phyloP scores from a whole-genome alignment of 2,113 vertebrate genomes.

The Jaculus jaculus region DNA sequence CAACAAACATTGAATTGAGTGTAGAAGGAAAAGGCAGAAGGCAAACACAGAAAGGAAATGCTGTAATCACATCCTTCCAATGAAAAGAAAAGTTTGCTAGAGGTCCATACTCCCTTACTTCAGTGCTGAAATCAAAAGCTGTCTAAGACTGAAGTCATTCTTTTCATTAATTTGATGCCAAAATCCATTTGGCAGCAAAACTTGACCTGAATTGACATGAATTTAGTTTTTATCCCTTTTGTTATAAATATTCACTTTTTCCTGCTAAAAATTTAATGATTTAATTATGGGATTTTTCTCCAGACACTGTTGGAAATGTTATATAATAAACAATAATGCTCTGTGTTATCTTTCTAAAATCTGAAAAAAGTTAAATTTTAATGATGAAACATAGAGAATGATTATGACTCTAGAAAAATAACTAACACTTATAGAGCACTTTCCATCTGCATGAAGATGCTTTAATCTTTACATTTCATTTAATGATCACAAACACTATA shows the following conservation, averaged over 20 bases:
- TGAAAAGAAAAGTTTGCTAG: background rate
- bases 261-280: slow-evolving; percentile 59
- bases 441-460: background rate
- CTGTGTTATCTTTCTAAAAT: slow-evolving; percentile 36
- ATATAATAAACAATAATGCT: slow-evolving; percentile 52
- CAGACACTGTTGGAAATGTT: slow-evolving; percentile 29
- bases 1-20: background rate
- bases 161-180: slow-evolving; percentile 48
- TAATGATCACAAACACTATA: slow-evolving; percentile 21
- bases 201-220: slow-evolving; percentile 55
- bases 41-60: slow-evolving; percentile 5
- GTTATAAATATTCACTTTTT: slow-evolving; percentile 56
- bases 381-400: slow-evolving; percentile 40
- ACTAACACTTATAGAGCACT: slow-evolving; percentile 22
- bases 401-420: slow-evolving; percentile 38
- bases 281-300: slow-evolving; percentile 54
- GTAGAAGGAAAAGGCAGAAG: slow-evolving; percentile 9
- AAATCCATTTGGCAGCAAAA: slow-evolving; percentile 47
- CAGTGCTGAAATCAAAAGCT: slow-evolving; percentile 36
- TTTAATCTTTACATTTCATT: slow-evolving; percentile 34
- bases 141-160: slow-evolving; percentile 4
- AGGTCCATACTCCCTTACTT: background rate
- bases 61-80: background rate
- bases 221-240: slow-evolving; percentile 31
- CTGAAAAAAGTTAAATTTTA: slow-evolving; percentile 11